Base-by-base conservation (phyloP, 2,113 vertebrate species). In the Gobius niger region DNA sequence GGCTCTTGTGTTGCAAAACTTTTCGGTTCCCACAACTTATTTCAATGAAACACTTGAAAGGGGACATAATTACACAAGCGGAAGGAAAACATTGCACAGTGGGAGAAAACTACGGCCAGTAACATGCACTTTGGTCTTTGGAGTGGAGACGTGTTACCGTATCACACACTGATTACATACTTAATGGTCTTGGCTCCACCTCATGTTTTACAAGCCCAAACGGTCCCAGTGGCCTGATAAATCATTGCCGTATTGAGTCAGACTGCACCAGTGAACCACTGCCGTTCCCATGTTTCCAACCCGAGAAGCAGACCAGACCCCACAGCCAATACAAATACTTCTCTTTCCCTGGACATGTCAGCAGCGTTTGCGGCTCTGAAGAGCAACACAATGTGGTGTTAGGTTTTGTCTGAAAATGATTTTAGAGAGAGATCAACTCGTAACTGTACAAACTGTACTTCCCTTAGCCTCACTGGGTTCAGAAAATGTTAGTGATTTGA, bases 131-230 rank as follows among this genome's bases (percentile, higher is more conserved):
- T 76, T 75, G 68, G 81, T 73, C 76, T 80, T 62, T 84, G 66
- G 68, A 80, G 78, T 74, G 51, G 85, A 75, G 84, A 84, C 69
- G 75, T 67, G 88, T 80, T 86, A 74, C 72, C 72, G 73, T 80
- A 85, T 88, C 79, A 85, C 67, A 56, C 84, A 83, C 85, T 86
- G 88, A 91, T 91, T 92, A 89, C 86, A 80, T 85, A 80, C 84
- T 87, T 91, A 92, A 90, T 89, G 80, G 85, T 82, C 79, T 85
- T 91, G 89, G 89, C 88, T 86, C 91, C 85, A 88, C 82, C 85
- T 88, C 84, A 68, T 90, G 90, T 89, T 92, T 91, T 90, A 91
- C 82, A 92, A 88, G 83, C 72, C 79, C 82, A 84, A 89, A 86
- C 81, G 78, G 83, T 89, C 91, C 88, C 86, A 73, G 65, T 63